Percentiles rank a stretch among this genome's conserved stretches.
Evolutionary conservation across 2,113 vertebrate species (phyloP).

Genomic region (Aix galericulata): DNA sequence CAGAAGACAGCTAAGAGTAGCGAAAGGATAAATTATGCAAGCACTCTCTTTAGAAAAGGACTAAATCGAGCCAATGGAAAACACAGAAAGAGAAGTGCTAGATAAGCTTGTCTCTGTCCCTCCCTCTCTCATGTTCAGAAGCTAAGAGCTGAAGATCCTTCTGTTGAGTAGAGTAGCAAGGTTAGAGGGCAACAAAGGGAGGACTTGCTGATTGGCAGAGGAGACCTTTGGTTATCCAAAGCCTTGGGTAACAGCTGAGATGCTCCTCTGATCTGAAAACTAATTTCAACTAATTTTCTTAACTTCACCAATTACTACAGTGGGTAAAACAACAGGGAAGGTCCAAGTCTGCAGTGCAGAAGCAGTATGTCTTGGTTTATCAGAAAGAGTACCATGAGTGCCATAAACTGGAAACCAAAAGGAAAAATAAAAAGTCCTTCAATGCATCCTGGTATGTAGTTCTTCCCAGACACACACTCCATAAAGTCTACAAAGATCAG

Average conservation of each 20-base stretch:
- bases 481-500: neutral
- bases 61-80: neutral
- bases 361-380: neutral
- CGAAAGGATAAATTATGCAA: conserved; percentile 11
- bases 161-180: neutral
- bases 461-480: neutral
- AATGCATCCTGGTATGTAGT: neutral
- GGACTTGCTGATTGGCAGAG: neutral
- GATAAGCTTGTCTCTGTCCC: neutral
- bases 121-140: conserved; percentile 34
- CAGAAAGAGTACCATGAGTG: neutral
- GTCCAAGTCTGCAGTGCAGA: neutral
- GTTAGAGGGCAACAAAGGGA: neutral
- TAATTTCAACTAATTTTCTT: neutral
- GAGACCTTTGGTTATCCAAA: neutral
- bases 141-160: neutral
- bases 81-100: neutral
- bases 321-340: neutral
- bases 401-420: neutral
- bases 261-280: neutral
- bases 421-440: neutral
- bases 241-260: neutral
- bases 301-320: neutral
- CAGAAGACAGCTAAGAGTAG: conserved; percentile 1
- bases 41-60: neutral